Evolutionary conservation across 1,140 invertebrate species (phyloP), one percentile per base, ranked within the genome.

Genomic region (Drosophila arawakana): DNA sequence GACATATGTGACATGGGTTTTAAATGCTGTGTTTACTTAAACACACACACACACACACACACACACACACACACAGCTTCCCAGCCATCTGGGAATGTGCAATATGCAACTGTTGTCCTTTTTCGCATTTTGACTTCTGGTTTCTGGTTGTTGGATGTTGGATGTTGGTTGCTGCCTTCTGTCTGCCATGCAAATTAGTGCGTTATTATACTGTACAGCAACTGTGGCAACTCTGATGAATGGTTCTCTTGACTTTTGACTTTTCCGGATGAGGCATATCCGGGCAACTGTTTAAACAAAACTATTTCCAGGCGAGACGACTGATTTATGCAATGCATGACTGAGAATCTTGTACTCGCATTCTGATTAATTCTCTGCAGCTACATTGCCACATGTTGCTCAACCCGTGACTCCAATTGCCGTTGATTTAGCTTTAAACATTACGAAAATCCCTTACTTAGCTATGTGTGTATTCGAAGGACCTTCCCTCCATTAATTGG

Each of bases 291-390:
- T 77, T 80, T 77, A 77, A 84, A 75, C 68, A 73, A 68, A 85
- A 84, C 81, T 81, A 86, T 85, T 78, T 73, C 60, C 63, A 61
- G 41, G 50, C 68, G 58, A 55, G 59, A 50, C 84, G 59, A 50
- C 84, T 88, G 82, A 86, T 86, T 86, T 86, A 86, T 86, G 83
- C 84, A 68, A 49, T 74, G 73, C 67, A 76, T 79, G 69, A 67
- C 62, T 65, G 60, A 54, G 39, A 46, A 25, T 39, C 47, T 49
- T 61, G 59, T 39, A 68, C 59, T 50, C 10, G 35, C 15, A 11
- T 13, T 54, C 88, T 88, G 82, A 86, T 85, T 86, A 82, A 86
- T 79, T 88, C 25, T 76, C 71, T 66, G 57, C 55, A 66, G 69
- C 61, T 11, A 18, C 13, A 39, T 0, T 21, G 30, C 50, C 50